Evolutionary conservation across 2,113 vertebrate species (phyloP), one percentile per base, ranked within the genome.

Genomic region (Heterotis niloticus): DNA sequence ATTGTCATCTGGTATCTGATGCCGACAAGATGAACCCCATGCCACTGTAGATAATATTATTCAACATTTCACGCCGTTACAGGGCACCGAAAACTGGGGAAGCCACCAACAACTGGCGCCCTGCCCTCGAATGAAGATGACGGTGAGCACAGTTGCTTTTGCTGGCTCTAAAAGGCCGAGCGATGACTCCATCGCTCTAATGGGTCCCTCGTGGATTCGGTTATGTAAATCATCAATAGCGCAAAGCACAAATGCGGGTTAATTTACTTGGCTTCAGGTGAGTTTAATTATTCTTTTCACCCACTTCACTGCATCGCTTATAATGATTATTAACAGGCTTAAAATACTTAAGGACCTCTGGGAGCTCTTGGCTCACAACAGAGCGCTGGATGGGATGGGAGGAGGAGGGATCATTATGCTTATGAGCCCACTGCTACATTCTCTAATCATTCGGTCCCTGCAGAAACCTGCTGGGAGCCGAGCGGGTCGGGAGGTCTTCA

Each of bases 241-340:
- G 80, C 78, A 84, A 75, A 81, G 74, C 67, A 64, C 82, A 82
- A 79, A 90, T 88, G 69, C 87, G 89, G 89, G 94, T 93, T 95
- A 94, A 95, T 93, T 92, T 92, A 87, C 90, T 93, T 91, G 91
- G 89, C 91, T 92, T 94, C 94, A 95, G 94, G 94, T 95, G 92
- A 95, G 92, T 91, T 74, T 93, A 91, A 89, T 90, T 91, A 92
- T 86, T 87, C 88, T 92, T 79, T 83, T 84, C 88, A 92, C 91
- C 90, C 94, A 92, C 90, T 94, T 90, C 90, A 91, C 87, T 92
- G 92, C 90, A 90, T 90, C 88, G 91, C 71, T 90, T 87, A 90
- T 94, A 94, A 94, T 93, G 91, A 91, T 94, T 95, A 95, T 94
- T 94, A 96, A 93, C 92, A 93, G 93, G 94, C 93, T 93, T 93